phyloP scores from a whole-genome alignment of 2,113 vertebrate genomes.

The Pterocles burchelli region DNA sequence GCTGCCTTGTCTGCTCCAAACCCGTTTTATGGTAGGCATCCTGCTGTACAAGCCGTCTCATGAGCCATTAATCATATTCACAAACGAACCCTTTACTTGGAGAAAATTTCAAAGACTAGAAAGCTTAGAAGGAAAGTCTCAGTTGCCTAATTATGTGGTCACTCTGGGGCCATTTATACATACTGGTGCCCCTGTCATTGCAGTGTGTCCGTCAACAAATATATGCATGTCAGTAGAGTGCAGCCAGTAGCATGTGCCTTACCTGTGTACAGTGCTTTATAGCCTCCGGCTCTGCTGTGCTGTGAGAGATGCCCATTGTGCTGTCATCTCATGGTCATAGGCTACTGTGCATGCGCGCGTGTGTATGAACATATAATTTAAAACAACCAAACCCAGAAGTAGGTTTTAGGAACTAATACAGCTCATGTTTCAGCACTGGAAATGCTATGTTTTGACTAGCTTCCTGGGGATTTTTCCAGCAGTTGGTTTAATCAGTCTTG shows the following conservation, averaged over 20 bases:
- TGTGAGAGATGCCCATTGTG: accelerated
- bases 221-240: accelerated
- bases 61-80: neutral
- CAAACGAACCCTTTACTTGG: neutral
- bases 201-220: neutral
- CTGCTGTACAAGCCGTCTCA: neutral
- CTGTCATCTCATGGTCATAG: accelerated
- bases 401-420: neutral
- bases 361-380: neutral
- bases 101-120: neutral
- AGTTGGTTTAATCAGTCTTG: neutral
- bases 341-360: neutral
- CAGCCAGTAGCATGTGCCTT: neutral
- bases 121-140: neutral
- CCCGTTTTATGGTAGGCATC: neutral
- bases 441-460: neutral
- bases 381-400: neutral
- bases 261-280: neutral
- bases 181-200: neutral
- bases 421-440: neutral
- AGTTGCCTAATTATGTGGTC: neutral
- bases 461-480: conserved; percentile 24
- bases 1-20: neutral
- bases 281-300: neutral
- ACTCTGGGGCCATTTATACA: neutral